Percentiles rank a stretch among this genome's conserved stretches.
These are phyloP conservation scores for Pituophis catenifer DNA, from an alignment of 2,113 vertebrate species.

Conservation along the genomic window DNA sequence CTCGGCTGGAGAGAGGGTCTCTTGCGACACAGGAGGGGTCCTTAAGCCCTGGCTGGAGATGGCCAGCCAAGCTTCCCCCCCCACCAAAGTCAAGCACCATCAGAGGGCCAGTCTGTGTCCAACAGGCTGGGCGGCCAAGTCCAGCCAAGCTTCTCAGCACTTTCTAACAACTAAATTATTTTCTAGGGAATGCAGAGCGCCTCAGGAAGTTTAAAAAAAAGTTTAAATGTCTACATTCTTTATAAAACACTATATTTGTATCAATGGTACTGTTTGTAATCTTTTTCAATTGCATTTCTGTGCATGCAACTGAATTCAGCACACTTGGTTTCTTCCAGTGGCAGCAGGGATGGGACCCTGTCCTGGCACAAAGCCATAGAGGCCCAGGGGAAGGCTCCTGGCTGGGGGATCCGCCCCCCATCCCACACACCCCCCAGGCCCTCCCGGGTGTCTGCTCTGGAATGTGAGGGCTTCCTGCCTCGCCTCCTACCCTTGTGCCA, in stretches of 20 bases:
- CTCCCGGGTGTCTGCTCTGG: neutral
- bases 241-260: slow-evolving; percentile 51
- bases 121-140: neutral
- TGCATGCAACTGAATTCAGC: neutral
- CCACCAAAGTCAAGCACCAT: neutral
- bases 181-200: slow-evolving; percentile 36
- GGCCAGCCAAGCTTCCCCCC: neutral
- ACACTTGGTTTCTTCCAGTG: too few species aligned
- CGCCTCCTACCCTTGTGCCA: neutral
- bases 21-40: neutral
- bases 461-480: too few species aligned
- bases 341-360: neutral
- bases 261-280: slow-evolving; percentile 36
- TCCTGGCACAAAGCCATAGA: too few species aligned
- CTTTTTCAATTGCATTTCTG: slow-evolving; percentile 24
- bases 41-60: too few species aligned
- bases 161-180: slow-evolving; percentile 56
- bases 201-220: slow-evolving; percentile 33
- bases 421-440: too few species aligned
- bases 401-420: neutral
- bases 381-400: neutral
- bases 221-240: slow-evolving; percentile 36
- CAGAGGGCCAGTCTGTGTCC: neutral
- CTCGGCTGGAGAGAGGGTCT: neutral
- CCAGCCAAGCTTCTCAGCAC: slow-evolving; percentile 34